phyloP scores from a whole-genome alignment of 2,113 vertebrate genomes.

The Megaptera novaeangliae region DNA sequence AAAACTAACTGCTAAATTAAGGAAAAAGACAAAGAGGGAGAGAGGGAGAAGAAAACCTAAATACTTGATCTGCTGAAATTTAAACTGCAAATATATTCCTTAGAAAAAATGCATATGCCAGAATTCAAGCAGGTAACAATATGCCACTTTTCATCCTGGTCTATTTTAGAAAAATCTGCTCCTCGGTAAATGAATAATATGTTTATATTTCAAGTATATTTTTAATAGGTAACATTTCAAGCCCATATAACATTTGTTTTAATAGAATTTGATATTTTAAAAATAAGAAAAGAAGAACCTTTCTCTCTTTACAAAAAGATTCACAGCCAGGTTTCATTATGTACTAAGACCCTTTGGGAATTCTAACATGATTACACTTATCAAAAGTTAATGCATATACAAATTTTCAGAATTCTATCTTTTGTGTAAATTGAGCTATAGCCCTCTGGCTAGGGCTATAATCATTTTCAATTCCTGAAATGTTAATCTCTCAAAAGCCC shows the following conservation, averaged over 20 bases:
- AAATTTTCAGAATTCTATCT: slow-evolving; percentile 34
- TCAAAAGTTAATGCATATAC: slow-evolving; percentile 40
- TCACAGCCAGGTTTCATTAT: slow-evolving; percentile 17
- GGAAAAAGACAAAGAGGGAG: not conserved
- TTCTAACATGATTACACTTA: slow-evolving; percentile 30
- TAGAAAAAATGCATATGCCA: slow-evolving; percentile 12
- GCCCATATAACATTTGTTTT: slow-evolving; percentile 53
- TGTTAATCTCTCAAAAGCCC: slow-evolving; percentile 13
- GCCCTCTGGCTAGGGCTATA: not conserved
- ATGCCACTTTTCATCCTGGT: not conserved
- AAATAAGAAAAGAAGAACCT: not conserved
- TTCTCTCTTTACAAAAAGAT: slow-evolving; percentile 34
- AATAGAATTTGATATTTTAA: slow-evolving; percentile 43
- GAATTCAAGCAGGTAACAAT: slow-evolving; percentile 28
- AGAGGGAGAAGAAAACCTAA: not conserved
- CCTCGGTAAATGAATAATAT: slow-evolving; percentile 32
- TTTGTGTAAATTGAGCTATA: slow-evolving; percentile 46
- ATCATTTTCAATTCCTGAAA: slow-evolving; percentile 36
- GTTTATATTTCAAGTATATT: slow-evolving; percentile 42
- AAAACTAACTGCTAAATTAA: slow-evolving; percentile 18
- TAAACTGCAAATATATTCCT: slow-evolving; percentile 35
- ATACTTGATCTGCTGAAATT: not conserved
- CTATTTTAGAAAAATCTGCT: slow-evolving; percentile 33
- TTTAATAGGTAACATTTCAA: slow-evolving; percentile 60
- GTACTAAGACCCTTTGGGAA: not conserved